phyloP scores from a whole-genome alignment of 2,888 invertebrate genomes.

The Blastobasis adustella region DNA sequence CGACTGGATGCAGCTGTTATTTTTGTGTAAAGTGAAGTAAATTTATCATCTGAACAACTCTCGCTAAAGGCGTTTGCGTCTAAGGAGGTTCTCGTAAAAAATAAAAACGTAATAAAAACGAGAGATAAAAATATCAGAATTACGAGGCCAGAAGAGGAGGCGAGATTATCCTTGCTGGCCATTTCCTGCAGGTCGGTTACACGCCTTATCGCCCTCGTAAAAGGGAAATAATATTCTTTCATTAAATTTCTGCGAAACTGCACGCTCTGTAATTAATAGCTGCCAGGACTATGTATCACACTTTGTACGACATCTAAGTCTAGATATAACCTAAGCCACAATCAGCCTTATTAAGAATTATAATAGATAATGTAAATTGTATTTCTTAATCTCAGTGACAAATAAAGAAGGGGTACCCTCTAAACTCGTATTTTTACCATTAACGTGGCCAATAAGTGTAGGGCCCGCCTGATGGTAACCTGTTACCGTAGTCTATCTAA shows the following conservation, averaged over 20 bases:
- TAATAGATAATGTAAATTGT: no score
- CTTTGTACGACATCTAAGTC: no score
- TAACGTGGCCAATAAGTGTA: no score
- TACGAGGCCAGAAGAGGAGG: slow-evolving; percentile 33
- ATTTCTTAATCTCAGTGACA: no score
- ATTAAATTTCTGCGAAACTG: slow-evolving; percentile 2
- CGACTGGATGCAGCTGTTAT: slow-evolving; percentile 20
- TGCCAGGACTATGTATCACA: not conserved
- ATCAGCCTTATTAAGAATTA: no score
- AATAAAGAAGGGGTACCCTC: no score
- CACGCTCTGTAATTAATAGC: not conserved
- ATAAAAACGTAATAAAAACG: slow-evolving; percentile 48
- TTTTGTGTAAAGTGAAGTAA: slow-evolving; percentile 22
- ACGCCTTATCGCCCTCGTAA: slow-evolving; percentile 34
- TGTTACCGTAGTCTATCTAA: no score
- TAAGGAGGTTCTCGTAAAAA: slow-evolving; percentile 39
- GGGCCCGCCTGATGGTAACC: no score
- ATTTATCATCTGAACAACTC: slow-evolving; percentile 32
- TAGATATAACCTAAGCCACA: no score
- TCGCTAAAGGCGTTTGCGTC: slow-evolving; percentile 17
- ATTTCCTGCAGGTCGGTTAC: slow-evolving; percentile 30
- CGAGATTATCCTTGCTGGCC: slow-evolving; percentile 32
- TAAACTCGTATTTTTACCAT: no score
- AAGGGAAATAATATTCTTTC: slow-evolving; percentile 22
- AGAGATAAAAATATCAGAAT: slow-evolving; percentile 54